Evolutionary conservation across 2,797 vertebrate species (phyloP).

Genomic region (Sebastes baramenuke): DNA sequence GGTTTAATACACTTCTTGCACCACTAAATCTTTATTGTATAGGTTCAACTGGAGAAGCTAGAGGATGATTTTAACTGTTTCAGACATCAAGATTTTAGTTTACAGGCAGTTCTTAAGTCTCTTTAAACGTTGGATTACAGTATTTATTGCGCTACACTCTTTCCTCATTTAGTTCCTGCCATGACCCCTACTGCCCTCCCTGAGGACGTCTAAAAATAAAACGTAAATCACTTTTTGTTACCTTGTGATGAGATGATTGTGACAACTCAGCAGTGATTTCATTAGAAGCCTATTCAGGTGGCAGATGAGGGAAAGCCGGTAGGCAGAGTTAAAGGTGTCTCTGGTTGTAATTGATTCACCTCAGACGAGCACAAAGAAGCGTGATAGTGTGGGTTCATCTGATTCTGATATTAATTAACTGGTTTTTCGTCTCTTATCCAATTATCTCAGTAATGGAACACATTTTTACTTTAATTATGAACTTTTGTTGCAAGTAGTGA

Average conservation of each 20-base stretch:
- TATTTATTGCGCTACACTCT: not conserved
- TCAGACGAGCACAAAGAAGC: slow-evolving; percentile 34
- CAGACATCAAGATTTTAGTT: slow-evolving; percentile 16
- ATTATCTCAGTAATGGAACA: slow-evolving; percentile 60
- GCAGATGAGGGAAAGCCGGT: slow-evolving; percentile 38
- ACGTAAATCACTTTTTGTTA: slow-evolving; percentile 47
- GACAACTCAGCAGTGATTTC: slow-evolving; percentile 41
- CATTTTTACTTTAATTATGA: slow-evolving; percentile 49
- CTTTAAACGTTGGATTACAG: not conserved
- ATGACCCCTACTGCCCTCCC: not conserved
- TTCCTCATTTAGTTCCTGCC: slow-evolving; percentile 20
- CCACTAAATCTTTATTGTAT: not conserved
- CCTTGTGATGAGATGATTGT: slow-evolving; percentile 37
- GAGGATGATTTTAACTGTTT: not conserved
- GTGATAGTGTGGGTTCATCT: slow-evolving; percentile 36
- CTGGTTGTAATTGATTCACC: slow-evolving; percentile 63
- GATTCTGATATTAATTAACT: slow-evolving; percentile 62
- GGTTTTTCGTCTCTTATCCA: slow-evolving; percentile 44
- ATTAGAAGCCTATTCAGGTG: slow-evolving; percentile 52
- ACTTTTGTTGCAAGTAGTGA: slow-evolving; percentile 38
- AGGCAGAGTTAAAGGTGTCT: slow-evolving; percentile 56
- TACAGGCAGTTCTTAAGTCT: not conserved
- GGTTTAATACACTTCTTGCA: not conserved
- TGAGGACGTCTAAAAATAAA: slow-evolving; percentile 36
- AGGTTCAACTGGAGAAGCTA: not conserved